Conservation (phyloP, 2,888 invertebrate species). For the Agrotis ipsilon region DNA sequence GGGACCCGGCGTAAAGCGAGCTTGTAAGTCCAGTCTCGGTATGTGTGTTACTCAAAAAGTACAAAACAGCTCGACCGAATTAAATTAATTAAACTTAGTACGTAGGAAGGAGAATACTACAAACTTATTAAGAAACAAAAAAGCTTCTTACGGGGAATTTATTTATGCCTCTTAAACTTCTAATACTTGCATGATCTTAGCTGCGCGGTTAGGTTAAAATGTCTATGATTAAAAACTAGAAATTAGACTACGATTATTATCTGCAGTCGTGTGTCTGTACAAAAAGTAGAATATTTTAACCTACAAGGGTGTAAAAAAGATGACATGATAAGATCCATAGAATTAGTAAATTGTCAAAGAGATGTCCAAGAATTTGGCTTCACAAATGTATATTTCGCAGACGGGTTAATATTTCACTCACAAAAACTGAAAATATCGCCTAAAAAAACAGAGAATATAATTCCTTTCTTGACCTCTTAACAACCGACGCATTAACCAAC, state of each 20-base stretch:
- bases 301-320: no score
- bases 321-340: no score
- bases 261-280: background rate
- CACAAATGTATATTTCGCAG: no score
- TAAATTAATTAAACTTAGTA: background rate
- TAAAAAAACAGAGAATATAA: background rate
- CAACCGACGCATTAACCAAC: background rate
- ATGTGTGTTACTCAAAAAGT: slow-evolving; percentile 1
- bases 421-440: background rate
- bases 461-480: background rate
- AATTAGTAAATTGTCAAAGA: no score
- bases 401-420: no score
- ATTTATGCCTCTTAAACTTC: background rate
- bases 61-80: background rate
- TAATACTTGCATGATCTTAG: background rate
- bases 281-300: no score
- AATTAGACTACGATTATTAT: background rate
- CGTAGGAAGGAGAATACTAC: background rate
- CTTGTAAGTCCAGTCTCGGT: background rate
- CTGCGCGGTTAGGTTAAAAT: background rate
- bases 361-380: no score
- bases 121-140: no score
- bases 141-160: no score
- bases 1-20: background rate
- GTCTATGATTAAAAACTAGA: no score